Base-by-base conservation (phyloP, 1,140 invertebrate genomes). In the Caenorhabditis inopinata region DNA sequence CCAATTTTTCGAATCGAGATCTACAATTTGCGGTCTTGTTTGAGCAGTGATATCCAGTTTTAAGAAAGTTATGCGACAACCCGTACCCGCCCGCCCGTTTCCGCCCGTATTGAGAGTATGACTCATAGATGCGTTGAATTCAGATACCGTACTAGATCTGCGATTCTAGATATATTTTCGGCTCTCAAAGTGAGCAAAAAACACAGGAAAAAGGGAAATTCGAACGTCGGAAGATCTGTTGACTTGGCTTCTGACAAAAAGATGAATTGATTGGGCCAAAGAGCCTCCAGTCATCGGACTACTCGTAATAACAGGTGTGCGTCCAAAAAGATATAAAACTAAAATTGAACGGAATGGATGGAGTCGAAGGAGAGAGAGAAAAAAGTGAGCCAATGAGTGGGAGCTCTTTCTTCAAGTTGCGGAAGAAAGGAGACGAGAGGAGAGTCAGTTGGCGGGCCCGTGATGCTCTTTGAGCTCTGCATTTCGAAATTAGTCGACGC, bases 231-330 rank as follows among this genome's bases (percentile, higher is more conserved):
- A 16, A 29, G 9, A n/a, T 29, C 51, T 58, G 27, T 16, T 18
- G 18, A 6, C 3, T 4, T 25, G 6, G 27, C 1, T 51, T 32
- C 32, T 38, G 58, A 68, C 58, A 16, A 68, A 42, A 68, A 68
- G 58, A 68, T 68, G 38, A 68, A 68, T 68, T 68, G 58, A 68
- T 68, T 68, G 58, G 58, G n/a, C n/a, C n/a, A 68, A 68, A 29
- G 29, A 35, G 18, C n/a, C n/a, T 35, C 14, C 16, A 68, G 58
- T 68, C 58, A 68, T 68, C 58, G n/a, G n/a, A n/a, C 58, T 29
- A 68, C 58, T 38, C 38, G 58, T 68, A 68, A 68, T 68, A 68
- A 68, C 58, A 68, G 58, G 58, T 68, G 58, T 53, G 49, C 38
- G 29, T 68, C 58, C 58, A 58, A 29, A 23, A 6, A 38, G 29